phyloP scores from a whole-genome alignment of 2,113 vertebrate species.

The Xenotilapia caudafasciata region DNA sequence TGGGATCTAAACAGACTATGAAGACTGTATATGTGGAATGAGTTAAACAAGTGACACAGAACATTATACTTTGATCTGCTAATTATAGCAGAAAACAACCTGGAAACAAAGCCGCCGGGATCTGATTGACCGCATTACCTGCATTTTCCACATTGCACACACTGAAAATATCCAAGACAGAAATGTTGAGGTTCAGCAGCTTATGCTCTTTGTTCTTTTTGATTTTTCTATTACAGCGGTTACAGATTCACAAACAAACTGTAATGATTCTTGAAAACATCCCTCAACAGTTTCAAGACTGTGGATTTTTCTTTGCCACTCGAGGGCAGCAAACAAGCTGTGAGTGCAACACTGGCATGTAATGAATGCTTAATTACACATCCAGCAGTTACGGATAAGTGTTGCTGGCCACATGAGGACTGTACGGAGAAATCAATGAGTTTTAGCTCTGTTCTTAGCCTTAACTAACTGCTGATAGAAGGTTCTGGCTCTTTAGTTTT shows the following conservation, averaged over 20 bases:
- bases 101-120: conserved; percentile 13
- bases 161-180: conserved; percentile 1
- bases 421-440: neutral
- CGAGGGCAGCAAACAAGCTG: neutral
- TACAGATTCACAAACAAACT: neutral
- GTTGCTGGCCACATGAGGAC: neutral
- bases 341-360: neutral
- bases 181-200: conserved; percentile 9
- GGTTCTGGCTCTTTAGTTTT: neutral
- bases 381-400: neutral
- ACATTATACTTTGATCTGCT: conserved; percentile 61
- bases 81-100: conserved; percentile 57
- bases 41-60: conserved; percentile 54
- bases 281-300: neutral
- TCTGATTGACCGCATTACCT: conserved; percentile 37
- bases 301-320: neutral
- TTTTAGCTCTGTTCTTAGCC: neutral
- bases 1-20: conserved; percentile 50
- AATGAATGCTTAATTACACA: neutral
- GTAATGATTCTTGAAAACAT: neutral
- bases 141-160: conserved; percentile 50
- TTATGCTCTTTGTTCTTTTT: conserved; percentile 2
- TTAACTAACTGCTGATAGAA: neutral
- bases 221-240: neutral
- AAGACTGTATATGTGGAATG: conserved; percentile 40